Base-by-base conservation (phyloP, 1,140 invertebrate species). In the Heliconius melpomene region DNA sequence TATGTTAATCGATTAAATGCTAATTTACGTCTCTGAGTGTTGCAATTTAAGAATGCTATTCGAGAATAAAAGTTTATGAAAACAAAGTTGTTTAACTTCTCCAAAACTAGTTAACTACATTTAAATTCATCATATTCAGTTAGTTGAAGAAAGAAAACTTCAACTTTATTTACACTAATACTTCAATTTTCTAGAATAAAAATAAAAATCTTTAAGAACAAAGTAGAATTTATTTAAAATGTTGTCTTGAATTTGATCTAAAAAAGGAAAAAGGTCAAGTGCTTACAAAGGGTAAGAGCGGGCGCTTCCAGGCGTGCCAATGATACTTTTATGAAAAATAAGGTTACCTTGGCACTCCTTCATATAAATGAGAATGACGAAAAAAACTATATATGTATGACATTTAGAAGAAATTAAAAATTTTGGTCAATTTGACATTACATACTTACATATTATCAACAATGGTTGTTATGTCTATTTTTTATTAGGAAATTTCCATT, bases 291-390 rank as follows among this genome's bases (percentile, higher is more conserved):
- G n/a, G n/a, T n/a, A n/a, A n/a, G n/a, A n/a, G n/a, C n/a, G n/a
- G n/a, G n/a, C n/a, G n/a, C n/a, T n/a, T n/a, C n/a, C n/a, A n/a
- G n/a, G n/a, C n/a, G n/a, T n/a, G n/a, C n/a, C n/a, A n/a, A n/a
- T n/a, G n/a, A n/a, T n/a, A n/a, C n/a, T n/a, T n/a, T n/a, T n/a
- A n/a, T n/a, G n/a, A n/a, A n/a, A n/a, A n/a, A n/a, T n/a, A n/a
- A n/a, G n/a, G n/a, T 66, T 66, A 66, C 26, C 26, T 66, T 66
- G 60, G 57, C 54, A 66, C 57, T 66, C 57, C 57, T 66, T 29
- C 9, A 66, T 66, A 66, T 29, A 66, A 16, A 66, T 66, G 23
- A 66, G 57, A 26, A 11, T 5, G 23, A 13, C 23, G 11, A 66
- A 66, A 26, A 26, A 26, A 11, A 13, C 8, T 57, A 11, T 26